These are phyloP conservation scores for Phenacoccus solenopsis DNA, from an alignment of 1,140 invertebrate species.

Conservation along the genomic window DNA sequence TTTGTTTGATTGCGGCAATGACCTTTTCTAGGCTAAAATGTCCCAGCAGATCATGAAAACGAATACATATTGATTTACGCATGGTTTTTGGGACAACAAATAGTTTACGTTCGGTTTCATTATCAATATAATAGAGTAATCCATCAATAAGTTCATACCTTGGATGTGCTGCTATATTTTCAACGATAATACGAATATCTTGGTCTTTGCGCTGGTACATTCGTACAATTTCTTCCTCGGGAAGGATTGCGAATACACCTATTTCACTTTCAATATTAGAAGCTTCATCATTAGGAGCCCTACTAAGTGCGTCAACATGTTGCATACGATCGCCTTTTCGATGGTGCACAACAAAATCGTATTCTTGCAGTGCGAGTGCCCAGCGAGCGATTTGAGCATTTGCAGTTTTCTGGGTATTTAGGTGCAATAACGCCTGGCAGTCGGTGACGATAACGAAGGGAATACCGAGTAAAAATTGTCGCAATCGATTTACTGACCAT, in stretches of 20 bases:
- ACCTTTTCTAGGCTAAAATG: background rate
- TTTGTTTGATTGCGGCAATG: background rate
- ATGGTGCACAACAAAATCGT: conserved; percentile 27
- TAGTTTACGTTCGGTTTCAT: background rate
- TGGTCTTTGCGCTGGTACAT: background rate
- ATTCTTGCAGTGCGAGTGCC: conserved; percentile 30
- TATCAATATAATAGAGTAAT: background rate
- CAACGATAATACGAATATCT: background rate
- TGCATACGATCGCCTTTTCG: conserved; percentile 27
- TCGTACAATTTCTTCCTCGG: background rate
- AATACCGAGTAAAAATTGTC: conserved; percentile 2
- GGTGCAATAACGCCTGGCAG: background rate
- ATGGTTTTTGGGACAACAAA: background rate
- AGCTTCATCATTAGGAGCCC: conserved; percentile 7
- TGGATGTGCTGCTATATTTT: background rate
- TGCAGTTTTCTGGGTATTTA: conserved; percentile 21
- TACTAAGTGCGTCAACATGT: conserved; percentile 33
- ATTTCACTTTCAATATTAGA: background rate
- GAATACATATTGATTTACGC: background rate
- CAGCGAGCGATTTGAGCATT: conserved; percentile 30
- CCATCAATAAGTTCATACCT: background rate
- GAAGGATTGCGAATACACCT: background rate
- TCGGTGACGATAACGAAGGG: conserved; percentile 5
- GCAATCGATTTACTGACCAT: background rate
- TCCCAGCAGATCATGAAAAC: background rate